Evolutionary conservation across 2,797 vertebrate species (phyloP), one percentile per base, ranked within the genome.

Genomic region (Fundulus diaphanus): DNA sequence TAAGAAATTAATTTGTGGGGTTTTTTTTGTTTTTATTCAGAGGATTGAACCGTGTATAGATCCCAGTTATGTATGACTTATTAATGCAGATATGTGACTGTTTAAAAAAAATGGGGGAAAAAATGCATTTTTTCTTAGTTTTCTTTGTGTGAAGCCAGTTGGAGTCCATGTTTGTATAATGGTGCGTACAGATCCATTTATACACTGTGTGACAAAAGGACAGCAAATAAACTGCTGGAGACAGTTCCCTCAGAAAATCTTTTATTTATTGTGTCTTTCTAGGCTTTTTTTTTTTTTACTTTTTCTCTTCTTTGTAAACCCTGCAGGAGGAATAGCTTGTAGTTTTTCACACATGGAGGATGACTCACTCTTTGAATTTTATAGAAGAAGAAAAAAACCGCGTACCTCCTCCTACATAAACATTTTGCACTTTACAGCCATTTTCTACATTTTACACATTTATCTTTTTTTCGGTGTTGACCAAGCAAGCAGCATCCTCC

Each of bases 161-260:
- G n/a, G 59, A 66, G 68, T 68, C 77, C 78, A 77, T 77, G 57
- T 66, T 77, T 80, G 59, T 67, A 72, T 52, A 40, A 74, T 1
- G 40, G 24, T 66, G 37, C 7, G 7, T 66, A 8, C 40, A 44
- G 40, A 66, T 27, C 63, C 63, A 66, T 66, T 66, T 66, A 9
- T 35, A 35, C 18, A 61, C 52, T 65, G 61, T 85, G 68, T 78
- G 81, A 77, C 44, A 72, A 46, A 80, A 16, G 78, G 72, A 77
- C 29, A 0, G 73, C 35, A 82, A 91, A 83, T 85, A 85, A 87
- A 88, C 42, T 73, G 54, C 82, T 42, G 78, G 74, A 73, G 78
- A 81, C 59, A 49, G 77, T 77, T 77, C 8, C 51, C 12, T 80
- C 22, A 3, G 20, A 74, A 73, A 42, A n/a, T 18, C 49, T 5